phyloP scores from a whole-genome alignment of 2,113 vertebrate genomes.

The Scopus umbretta region DNA sequence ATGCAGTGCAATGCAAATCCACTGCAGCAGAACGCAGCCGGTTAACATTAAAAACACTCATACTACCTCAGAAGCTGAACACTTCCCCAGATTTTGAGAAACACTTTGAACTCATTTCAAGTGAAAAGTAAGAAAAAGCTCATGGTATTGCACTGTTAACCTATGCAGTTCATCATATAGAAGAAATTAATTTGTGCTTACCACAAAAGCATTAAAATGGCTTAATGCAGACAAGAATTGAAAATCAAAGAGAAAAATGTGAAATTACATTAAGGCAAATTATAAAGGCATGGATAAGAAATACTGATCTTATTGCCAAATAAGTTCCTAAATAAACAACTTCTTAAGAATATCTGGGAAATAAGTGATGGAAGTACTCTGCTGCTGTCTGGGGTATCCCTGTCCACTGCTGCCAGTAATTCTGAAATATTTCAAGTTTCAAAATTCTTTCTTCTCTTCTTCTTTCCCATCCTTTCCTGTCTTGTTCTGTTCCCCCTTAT shows the following conservation, averaged over 20 bases:
- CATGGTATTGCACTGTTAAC: not conserved
- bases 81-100: not conserved
- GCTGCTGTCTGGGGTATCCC: not conserved
- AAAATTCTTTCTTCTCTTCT: not conserved
- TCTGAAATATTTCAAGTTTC: not conserved
- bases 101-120: not conserved
- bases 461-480: not conserved
- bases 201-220: not conserved
- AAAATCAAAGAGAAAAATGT: not conserved
- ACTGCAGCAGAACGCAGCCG: not conserved
- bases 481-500: not conserved
- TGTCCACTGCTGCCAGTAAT: not conserved
- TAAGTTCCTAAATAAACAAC: not conserved
- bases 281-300: not conserved
- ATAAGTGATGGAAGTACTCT: not conserved
- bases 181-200: not conserved
- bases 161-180: not conserved
- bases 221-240: not conserved
- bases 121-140: not conserved
- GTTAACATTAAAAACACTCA: not conserved
- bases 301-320: not conserved
- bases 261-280: not conserved
- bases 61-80: not conserved
- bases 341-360: not conserved
- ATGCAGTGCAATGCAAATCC: not conserved